These are phyloP conservation scores for Eutolmus rufibarbis DNA, from an alignment of 2,888 invertebrate genomes.

Conservation along the genomic window DNA sequence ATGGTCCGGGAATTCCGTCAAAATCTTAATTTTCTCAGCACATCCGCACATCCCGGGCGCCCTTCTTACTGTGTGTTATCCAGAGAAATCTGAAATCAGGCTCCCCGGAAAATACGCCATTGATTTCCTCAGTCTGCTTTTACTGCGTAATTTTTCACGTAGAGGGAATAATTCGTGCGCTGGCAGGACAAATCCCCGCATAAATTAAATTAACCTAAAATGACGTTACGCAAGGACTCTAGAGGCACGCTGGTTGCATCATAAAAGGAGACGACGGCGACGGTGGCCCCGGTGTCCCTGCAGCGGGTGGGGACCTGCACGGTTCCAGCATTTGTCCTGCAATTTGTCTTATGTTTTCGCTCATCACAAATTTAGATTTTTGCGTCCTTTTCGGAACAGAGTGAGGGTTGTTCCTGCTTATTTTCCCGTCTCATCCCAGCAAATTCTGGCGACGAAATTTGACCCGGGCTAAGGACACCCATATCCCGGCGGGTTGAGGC, in stretches of 20 bases:
- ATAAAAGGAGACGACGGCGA: not conserved
- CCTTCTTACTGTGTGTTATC: not conserved
- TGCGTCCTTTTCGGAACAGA: not conserved
- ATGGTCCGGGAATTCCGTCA: not conserved
- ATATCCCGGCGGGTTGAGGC: not conserved
- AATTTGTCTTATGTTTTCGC: not conserved
- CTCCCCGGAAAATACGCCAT: not conserved
- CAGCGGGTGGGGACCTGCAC: not conserved
- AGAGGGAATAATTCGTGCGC: not conserved
- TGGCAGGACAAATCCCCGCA: not conserved
- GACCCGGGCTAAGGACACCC: not conserved
- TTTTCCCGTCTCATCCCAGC: not conserved
- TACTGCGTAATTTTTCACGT: not conserved
- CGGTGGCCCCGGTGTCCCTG: not conserved
- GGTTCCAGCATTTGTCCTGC: conserved; percentile 11
- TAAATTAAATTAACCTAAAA: not conserved
- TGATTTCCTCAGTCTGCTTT: not conserved
- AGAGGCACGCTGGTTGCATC: not conserved
- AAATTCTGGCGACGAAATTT: not conserved
- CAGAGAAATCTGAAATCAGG: not conserved
- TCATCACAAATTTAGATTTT: not conserved
- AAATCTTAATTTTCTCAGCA: not conserved
- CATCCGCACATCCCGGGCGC: not conserved
- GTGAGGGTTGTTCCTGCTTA: not conserved
- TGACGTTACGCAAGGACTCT: not conserved